A percentile compares a stretch with the other conserved stretches of the same genome.
phyloP scores from a whole-genome alignment of 2,888 invertebrate species.

The Prostheceraeus crozeri region DNA sequence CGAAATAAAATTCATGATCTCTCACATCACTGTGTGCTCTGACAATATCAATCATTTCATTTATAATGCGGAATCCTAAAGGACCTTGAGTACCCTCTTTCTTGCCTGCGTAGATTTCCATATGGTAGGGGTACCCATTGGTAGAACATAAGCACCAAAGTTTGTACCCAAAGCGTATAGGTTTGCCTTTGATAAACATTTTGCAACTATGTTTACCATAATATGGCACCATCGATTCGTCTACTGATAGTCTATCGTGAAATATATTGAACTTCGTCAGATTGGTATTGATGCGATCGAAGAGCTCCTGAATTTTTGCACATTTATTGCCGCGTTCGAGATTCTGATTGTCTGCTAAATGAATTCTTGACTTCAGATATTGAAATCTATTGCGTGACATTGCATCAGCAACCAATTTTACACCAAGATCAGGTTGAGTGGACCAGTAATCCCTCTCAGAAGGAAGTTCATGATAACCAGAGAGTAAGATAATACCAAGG shows the following conservation, averaged over 20 bases:
- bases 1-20: constrained; percentile 13
- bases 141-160: constrained; percentile 1
- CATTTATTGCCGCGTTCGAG: constrained; percentile 29
- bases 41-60: constrained; percentile 16
- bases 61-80: constrained; percentile 15
- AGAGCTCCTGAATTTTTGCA: constrained; percentile 18
- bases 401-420: constrained; percentile 29
- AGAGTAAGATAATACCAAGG: constrained; percentile 18
- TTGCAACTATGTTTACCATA: constrained; percentile 35
- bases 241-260: constrained; percentile 26
- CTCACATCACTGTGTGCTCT: constrained; percentile 10
- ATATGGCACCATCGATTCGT: constrained; percentile 37
- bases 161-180: constrained; percentile 37
- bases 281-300: background rate
- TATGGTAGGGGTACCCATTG: constrained; percentile 22
- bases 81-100: background rate
- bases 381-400: constrained; percentile 28
- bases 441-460: constrained; percentile 30
- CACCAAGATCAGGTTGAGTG: constrained; percentile 27
- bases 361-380: constrained; percentile 23
- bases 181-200: constrained; percentile 35
- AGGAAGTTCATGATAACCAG: constrained; percentile 23
- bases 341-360: constrained; percentile 26
- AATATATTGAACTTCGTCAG: constrained; percentile 8
- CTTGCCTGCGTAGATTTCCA: constrained; percentile 11